phyloP scores from a whole-genome alignment of 2,113 vertebrate species.

The Apteryx owenii region DNA sequence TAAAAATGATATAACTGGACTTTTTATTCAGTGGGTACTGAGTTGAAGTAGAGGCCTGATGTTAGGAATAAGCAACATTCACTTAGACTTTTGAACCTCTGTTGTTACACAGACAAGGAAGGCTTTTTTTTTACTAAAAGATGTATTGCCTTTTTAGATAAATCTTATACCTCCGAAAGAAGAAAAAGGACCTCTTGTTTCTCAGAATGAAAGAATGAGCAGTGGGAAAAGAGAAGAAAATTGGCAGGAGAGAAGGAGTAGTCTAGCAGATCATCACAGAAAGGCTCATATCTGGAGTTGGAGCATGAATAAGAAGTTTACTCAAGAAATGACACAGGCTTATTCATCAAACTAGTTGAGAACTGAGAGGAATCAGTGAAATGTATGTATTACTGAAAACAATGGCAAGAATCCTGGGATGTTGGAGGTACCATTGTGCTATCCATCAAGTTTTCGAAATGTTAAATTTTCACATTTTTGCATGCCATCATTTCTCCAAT shows the following conservation, averaged over 20 bases:
- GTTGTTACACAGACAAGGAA: background rate
- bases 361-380: background rate
- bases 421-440: background rate
- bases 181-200: background rate
- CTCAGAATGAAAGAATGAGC: background rate
- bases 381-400: background rate
- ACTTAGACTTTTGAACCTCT: background rate
- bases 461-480: background rate
- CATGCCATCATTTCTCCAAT: background rate
- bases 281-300: background rate
- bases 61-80: background rate
- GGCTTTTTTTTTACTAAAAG: background rate
- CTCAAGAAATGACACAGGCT: background rate
- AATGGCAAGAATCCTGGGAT: background rate
- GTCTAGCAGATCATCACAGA: background rate
- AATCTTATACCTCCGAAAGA: background rate
- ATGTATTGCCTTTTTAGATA: background rate
- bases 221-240: background rate
- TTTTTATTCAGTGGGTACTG: background rate
- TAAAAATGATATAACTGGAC: background rate
- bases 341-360: background rate
- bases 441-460: background rate
- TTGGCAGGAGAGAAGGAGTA: background rate
- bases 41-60: background rate
- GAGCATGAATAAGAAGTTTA: background rate